Base-by-base conservation (phyloP, 92 coral and sea anemone genomes). In the Palythoa heliodiscus region DNA sequence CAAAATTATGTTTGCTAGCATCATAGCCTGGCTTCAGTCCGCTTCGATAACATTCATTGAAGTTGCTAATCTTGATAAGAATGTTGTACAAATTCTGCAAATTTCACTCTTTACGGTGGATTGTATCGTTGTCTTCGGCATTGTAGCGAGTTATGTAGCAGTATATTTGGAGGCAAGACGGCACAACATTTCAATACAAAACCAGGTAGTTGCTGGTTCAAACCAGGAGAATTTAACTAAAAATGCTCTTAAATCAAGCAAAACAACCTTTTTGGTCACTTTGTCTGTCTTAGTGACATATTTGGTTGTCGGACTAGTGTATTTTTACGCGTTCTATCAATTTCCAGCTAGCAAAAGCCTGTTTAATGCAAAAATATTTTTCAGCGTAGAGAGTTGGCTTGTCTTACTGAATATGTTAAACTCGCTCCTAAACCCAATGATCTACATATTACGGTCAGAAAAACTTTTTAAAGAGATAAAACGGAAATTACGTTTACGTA, bases 341-440 rank as follows among this genome's bases (percentile, higher is more conserved):
- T 74, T 47, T 50, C 78, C 78, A 12, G 15, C 47, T 3, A 50
- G 17, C n/a, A 24, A 25, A 5, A 25, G 78, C 38, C 8, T 10
- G 19, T 74, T 47, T 14, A 74, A 43, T 25, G 63, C 25, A 47
- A 74, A 53, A 5, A 15, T 74, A 8, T n/a, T 50, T 50, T 47
- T 74, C 37, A 74, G 78, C 6, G 78, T 74, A 17, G 78, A 74
- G 8, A 50, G 78, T 48, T 75, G 78, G 78, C n/a, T 52, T 48
- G 0, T 75, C 5, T 4, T 47, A 47, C 37, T 52, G 4, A 11
- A 20, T 17, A 12, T 47, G 78, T 22, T 75, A 10, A 75, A 75
- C 78, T 75, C 78, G 57, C 78, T 75, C 19, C 54, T 74, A 48
- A 75, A 75, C 19, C 63, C 78, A 10, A 11, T 75, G 25, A 47